phyloP scores from a whole-genome alignment of 2,888 invertebrate genomes.

The Eristalis pertinax region DNA sequence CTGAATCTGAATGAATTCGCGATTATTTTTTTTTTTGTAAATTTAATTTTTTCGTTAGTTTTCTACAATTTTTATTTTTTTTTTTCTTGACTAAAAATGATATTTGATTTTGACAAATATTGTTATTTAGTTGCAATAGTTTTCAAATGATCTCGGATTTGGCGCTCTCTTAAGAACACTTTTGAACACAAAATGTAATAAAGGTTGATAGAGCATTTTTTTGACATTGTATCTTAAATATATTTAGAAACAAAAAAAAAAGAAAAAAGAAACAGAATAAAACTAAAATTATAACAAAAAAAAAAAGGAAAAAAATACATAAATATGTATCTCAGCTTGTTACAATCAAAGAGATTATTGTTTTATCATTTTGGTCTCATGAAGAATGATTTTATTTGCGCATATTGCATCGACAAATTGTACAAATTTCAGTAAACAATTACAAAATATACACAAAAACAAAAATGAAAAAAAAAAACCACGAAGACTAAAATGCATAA shows the following conservation, averaged over 20 bases:
- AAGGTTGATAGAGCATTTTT: constrained; percentile 68
- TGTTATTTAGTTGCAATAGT: constrained; percentile 70
- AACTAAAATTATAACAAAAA: neutral
- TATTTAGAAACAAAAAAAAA: neutral
- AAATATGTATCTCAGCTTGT: constrained; percentile 45
- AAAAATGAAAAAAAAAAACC: neutral
- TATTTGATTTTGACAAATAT: constrained; percentile 62
- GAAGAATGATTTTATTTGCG: constrained; percentile 42
- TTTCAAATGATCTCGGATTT: constrained; percentile 72
- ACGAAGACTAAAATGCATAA: constrained; percentile 70
- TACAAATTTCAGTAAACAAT: constrained; percentile 67
- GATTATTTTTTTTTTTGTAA: constrained; percentile 40
- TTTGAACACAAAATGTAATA: constrained; percentile 16
- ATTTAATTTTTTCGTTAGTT: constrained; percentile 21
- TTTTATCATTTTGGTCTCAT: constrained; percentile 53
- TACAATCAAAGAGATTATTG: constrained; percentile 50
- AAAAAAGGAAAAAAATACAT: constrained; percentile 15
- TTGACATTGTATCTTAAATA: constrained; percentile 11
- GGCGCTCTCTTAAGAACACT: constrained; percentile 59
- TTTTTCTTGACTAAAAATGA: constrained; percentile 51
- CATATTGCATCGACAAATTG: constrained; percentile 67
- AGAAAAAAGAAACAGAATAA: neutral
- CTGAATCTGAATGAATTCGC: neutral
- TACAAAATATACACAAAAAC: constrained; percentile 64
- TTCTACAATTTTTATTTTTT: constrained; percentile 53